Evolutionary conservation across 2,888 invertebrate species (phyloP), one percentile per base, ranked within the genome.

Genomic region (Cacoxenus indagator): DNA sequence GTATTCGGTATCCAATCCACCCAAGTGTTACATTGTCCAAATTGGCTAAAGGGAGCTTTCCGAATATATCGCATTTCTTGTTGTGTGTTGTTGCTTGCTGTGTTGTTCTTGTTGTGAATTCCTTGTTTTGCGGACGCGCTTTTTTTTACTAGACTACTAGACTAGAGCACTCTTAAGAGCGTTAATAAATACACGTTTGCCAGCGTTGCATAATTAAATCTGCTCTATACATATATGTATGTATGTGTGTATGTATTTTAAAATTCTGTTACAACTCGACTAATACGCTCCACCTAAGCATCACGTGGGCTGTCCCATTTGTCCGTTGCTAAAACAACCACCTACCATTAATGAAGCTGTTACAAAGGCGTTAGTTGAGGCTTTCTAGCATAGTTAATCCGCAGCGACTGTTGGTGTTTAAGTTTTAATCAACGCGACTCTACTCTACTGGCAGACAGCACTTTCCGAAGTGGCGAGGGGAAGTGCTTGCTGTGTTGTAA

Each of bases 331-430:
- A n/a, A n/a, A n/a, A n/a, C 54, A 70, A 61, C 29, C 57, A 57
- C 17, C 17, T 64, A 43, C 70, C 22, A 22, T 11, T 54, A 66
- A 64, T 71, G 62, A 81, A 78, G 79, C 81, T 81, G 81, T 80
- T 81, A 74, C 59, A 67, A 74, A 81, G 75, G 78, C 75, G 73
- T 81, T 79, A 81, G 85, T 84, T 80, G 78, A 78, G 83, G n/a
- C n/a, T 80, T 83, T 83, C 77, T 70, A 84, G 83, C 78, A 81
- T 77, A 80, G 76, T 76, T 85, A 85, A 85, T 85, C 84, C 85
- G 73, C 46, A 75, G 80, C 85, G 80, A 79, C 84, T 85, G 85
- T 74, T 77, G 77, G 75, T 84, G 84, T 83, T 83, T 85, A 78
- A 84, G 79, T 75, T 82, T 82, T 79, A 84, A 84, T 85, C 85